Percentiles rank a stretch among this genome's conserved stretches.
Evolutionary conservation across 2,888 invertebrate species (phyloP).

Genomic region (Tricholauxania praeusta): DNA sequence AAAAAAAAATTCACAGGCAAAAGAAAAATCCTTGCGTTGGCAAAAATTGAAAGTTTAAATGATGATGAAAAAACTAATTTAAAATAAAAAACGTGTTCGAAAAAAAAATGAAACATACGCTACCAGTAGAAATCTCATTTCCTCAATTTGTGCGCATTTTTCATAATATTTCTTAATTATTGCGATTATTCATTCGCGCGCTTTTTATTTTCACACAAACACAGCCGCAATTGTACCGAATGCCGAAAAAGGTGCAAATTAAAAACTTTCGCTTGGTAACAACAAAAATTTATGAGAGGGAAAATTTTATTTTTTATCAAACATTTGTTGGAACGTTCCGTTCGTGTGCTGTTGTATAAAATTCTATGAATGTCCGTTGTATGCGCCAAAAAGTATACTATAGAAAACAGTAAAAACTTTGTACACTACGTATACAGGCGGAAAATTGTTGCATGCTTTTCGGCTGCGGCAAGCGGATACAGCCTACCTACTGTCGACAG

Average conservation of each 20-base stretch:
- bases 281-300: constrained; percentile 12
- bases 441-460: constrained; percentile 18
- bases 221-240: not conserved
- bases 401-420: no score
- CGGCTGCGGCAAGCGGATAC: no score
- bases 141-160: constrained; percentile 52
- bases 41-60: constrained; percentile 35
- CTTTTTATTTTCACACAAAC: constrained; percentile 16
- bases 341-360: not conserved
- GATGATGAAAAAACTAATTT: constrained; percentile 25
- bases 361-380: constrained; percentile 18
- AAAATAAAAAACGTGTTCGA: constrained; percentile 18
- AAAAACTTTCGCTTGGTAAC: constrained; percentile 24
- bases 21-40: constrained; percentile 3
- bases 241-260: constrained; percentile 14
- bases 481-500: no score
- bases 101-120: no score
- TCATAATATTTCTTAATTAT: constrained; percentile 62
- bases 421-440: no score
- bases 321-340: constrained; percentile 1
- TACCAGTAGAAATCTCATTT: constrained; percentile 51
- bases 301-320: constrained; percentile 6
- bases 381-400: no score
- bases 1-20: not conserved
- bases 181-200: constrained; percentile 45